These are phyloP conservation scores for Lepidocyrtinus sp. DNA, from an alignment of 2,888 invertebrate species.

Conservation along the genomic window DNA sequence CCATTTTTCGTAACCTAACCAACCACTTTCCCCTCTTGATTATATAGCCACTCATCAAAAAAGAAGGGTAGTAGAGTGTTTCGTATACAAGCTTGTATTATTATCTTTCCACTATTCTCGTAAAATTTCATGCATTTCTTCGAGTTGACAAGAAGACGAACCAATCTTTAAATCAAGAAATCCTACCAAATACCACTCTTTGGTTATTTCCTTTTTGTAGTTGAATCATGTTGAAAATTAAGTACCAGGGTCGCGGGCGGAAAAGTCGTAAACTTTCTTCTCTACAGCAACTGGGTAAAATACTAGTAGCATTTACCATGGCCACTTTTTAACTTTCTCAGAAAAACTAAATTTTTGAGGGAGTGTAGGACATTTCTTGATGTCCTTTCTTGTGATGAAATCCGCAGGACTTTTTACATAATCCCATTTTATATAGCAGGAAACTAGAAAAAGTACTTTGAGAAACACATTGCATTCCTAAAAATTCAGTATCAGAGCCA, in stretches of 20 bases:
- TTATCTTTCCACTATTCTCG: slow-evolving; percentile 20
- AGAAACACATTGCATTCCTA: slow-evolving; percentile 3
- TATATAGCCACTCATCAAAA: slow-evolving; percentile 2
- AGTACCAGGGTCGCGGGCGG: slow-evolving; percentile 17
- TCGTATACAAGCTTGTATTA: neutral
- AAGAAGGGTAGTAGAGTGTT: neutral
- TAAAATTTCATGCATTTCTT: slow-evolving; percentile 32
- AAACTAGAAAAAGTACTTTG: slow-evolving; percentile 22
- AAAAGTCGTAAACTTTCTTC: slow-evolving; percentile 46
- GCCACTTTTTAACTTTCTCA: too few relatives aligned
- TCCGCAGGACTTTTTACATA: slow-evolving; percentile 34
- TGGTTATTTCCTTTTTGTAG: slow-evolving; percentile 22
- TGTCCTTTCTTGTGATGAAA: slow-evolving; percentile 23
- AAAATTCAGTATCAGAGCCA: slow-evolving; percentile 33
- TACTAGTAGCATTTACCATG: neutral
- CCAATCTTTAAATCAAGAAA: slow-evolving; percentile 54
- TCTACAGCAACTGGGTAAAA: slow-evolving; percentile 10
- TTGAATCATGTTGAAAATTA: slow-evolving; percentile 24
- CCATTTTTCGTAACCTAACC: too few relatives aligned
- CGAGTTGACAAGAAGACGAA: slow-evolving; percentile 41
- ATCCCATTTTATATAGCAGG: slow-evolving; percentile 30
- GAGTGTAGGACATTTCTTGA: neutral
- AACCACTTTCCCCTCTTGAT: neutral
- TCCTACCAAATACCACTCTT: slow-evolving; percentile 19
- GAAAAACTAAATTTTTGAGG: neutral